Conservation (phyloP, 2,888 invertebrate genomes). For the Eugnorisma glareosa region DNA sequence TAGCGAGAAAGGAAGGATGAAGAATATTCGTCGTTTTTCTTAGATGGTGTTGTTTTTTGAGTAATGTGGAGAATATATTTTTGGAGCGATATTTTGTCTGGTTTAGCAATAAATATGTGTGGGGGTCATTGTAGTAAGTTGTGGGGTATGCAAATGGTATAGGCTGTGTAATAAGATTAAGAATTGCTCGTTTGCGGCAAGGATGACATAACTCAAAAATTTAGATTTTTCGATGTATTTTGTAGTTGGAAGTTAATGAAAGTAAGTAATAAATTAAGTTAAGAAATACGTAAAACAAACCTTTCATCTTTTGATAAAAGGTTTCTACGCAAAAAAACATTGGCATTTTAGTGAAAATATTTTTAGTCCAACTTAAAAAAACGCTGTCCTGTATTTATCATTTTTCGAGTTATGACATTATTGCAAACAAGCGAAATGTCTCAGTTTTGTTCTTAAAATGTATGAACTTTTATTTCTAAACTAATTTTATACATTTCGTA, state of each 20-base stretch:
- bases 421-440: too few relatives aligned
- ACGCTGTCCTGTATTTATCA: too few relatives aligned
- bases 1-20: slow-evolving; percentile 10
- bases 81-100: slow-evolving; percentile 29
- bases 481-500: background rate
- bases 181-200: background rate
- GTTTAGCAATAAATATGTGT: slow-evolving; percentile 16
- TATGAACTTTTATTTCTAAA: background rate
- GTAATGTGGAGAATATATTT: slow-evolving; percentile 15
- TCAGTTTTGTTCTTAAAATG: background rate
- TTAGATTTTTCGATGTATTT: too few relatives aligned
- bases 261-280: too few relatives aligned
- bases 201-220: too few relatives aligned
- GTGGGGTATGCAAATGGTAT: slow-evolving; percentile 15
- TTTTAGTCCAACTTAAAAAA: too few relatives aligned
- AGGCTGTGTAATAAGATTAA: slow-evolving; percentile 12
- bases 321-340: too few relatives aligned
- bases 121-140: background rate
- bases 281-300: too few relatives aligned
- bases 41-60: slow-evolving; percentile 13
- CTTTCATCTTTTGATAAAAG: too few relatives aligned
- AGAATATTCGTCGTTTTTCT: slow-evolving; percentile 19
- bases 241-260: too few relatives aligned
- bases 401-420: too few relatives aligned
- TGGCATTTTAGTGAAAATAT: too few relatives aligned